Evolutionary conservation across 2,888 invertebrate species (phyloP), one percentile per base, ranked within the genome.

Genomic region (Halictus quadricinctus): DNA sequence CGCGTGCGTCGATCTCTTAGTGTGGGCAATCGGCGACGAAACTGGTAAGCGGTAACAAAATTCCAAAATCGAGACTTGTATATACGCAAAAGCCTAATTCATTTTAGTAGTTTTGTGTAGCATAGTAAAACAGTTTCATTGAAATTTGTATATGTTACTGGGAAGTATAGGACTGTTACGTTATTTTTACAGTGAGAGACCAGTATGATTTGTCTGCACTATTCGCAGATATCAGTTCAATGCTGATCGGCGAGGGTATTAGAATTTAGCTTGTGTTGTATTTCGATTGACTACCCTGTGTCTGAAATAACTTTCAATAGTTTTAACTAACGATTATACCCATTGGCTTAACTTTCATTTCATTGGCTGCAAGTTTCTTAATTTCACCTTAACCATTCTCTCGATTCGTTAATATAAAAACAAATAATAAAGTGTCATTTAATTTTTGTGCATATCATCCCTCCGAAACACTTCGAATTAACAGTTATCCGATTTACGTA

Each of bases 21-120:
- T 99, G 50, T 99, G 99, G 99, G 99, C 99, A 0, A 98, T 99
- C 89, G 97, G 98, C 1, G 99, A 99, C 94, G 99, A 99, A 95
- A 98, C 98, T 93, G 98, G 99, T 98, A 94, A 95, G 94, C 73
- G 36, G 48, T 66, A 29, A 25, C 10, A 12, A 41, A 13, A 77
- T 25, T 69, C 5, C 25, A 43, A 58, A 69, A n/a, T 21, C 7
- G 29, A 41, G 7, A 13, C 3, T 46, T 77, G 25, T 83, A 69
- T 50, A 15, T 48, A 58, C 13, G n/a, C 7, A 8, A 36, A 43
- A n/a, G 54, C 4, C 43, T 60, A 15, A 13, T 29, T 54, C 69
- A 48, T 41, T 78, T 70, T 54, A 50, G 25, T 66, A 58, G 36
- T 41, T 70, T 8, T 69, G 74, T 18, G 25, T 64, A 69, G 46